Evolutionary conservation across 2,113 vertebrate species (phyloP), one percentile per base, ranked within the genome.

Genomic region (Neolamprologus ventralis): DNA sequence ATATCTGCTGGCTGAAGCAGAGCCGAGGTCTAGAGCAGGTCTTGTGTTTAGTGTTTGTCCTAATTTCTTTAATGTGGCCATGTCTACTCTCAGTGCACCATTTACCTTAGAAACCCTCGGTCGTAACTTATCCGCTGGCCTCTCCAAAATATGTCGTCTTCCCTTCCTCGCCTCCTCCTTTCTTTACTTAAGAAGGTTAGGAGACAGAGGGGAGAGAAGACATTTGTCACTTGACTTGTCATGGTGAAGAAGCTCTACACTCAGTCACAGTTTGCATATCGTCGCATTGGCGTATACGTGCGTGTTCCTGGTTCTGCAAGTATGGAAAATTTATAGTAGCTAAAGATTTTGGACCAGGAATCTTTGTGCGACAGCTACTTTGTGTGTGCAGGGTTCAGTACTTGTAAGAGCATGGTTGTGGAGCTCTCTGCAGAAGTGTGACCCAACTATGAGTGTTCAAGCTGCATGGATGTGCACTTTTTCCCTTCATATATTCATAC

Each of bases 141-240:
- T 82, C 82, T 81, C 53, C 3, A 53, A 85, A 90, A 83, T 88
- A 54, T 37, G 37, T 45, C 4, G 2, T 60, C 88, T 65, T 79
- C 51, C 21, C 47, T 85, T 90, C 71, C 81, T 89, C 23, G 51
- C 3, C 80, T 65, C 47, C 65, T 63, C 58, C 82, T 88, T 81
- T 91, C 91, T 94, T 94, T 92, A 88, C 92, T 95, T 94, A 92
- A 95, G 93, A 94, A 92, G 93, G 91, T 87, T 91, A 89, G 89
- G 89, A 93, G 81, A 84, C 88, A 82, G 87, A 90, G 55, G 73
- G 88, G 42, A 57, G 84, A 85, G 88, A 78, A 75, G 86, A 85
- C 57, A 82, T 93, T 92, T 92, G 89, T 93, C 90, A 91, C 82
- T 55, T 71, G 79, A 84, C 37, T 83, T 83, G 85, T 90, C 49